Conservation (phyloP, 1,140 invertebrate species). For the Trichonephila inaurata region DNA sequence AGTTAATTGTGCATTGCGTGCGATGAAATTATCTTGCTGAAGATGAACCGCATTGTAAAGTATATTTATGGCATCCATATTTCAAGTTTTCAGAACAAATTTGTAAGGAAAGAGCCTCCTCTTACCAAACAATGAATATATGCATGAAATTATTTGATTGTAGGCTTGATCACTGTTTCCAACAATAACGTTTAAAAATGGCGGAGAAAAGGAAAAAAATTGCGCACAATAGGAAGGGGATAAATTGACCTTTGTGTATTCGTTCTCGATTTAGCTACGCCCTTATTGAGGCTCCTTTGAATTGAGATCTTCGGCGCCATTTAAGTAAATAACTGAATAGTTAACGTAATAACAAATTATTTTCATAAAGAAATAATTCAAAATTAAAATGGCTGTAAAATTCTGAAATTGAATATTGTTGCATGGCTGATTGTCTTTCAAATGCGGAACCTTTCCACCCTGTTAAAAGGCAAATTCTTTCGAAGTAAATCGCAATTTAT, state of each 20-base stretch:
- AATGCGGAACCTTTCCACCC: too few species aligned
- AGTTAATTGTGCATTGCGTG: neutral
- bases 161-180: neutral
- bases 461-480: too few species aligned
- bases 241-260: neutral
- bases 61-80: neutral
- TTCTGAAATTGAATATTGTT: too few species aligned
- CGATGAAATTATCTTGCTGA: neutral
- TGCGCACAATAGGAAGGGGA: neutral
- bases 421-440: too few species aligned
- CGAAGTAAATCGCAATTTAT: too few species aligned
- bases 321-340: too few species aligned
- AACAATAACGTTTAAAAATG: neutral
- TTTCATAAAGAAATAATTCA: too few species aligned
- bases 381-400: too few species aligned
- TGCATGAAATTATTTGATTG: neutral
- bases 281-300: neutral
- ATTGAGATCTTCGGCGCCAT: neutral
- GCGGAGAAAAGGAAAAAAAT: neutral
- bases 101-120: neutral
- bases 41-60: neutral
- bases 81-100: neutral
- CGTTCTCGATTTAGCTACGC: neutral
- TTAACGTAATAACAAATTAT: too few species aligned
- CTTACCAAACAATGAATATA: neutral